Evolutionary conservation across 2,113 vertebrate genomes (phyloP).

Genomic region (Microtus ochrogaster): DNA sequence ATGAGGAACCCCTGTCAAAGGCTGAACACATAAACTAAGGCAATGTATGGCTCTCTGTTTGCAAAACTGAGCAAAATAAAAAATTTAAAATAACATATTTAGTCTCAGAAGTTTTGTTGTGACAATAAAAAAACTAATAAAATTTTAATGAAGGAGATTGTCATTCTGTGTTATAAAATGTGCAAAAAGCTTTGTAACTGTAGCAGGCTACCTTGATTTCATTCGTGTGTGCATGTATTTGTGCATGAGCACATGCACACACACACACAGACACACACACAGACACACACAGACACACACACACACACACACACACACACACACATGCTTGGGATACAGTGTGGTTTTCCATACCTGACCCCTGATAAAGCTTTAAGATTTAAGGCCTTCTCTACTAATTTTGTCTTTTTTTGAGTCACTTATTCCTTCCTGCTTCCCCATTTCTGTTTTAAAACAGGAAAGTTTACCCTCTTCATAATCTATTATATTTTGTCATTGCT

Average conservation of each 20-base stretch:
- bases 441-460: not conserved
- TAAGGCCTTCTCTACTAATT: not conserved
- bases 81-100: not conserved
- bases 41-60: not conserved
- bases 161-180: not conserved
- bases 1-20: not conserved
- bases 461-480: not conserved
- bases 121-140: not conserved
- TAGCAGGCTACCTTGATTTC: not conserved
- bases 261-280: too few species aligned
- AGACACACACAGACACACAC: too few species aligned
- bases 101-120: not conserved
- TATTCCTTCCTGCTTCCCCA: not conserved
- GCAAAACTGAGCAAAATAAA: not conserved
- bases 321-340: too few species aligned
- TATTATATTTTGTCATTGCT: not conserved
- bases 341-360: not conserved
- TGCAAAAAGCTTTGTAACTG: not conserved
- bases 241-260: too few species aligned
- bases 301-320: too few species aligned
- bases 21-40: not conserved
- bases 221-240: not conserved
- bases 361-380: not conserved
- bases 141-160: not conserved
- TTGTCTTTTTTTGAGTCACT: not conserved